These are phyloP conservation scores for Amblyjoppa proteus DNA, from an alignment of 2,888 invertebrate species.

Conservation along the genomic window DNA sequence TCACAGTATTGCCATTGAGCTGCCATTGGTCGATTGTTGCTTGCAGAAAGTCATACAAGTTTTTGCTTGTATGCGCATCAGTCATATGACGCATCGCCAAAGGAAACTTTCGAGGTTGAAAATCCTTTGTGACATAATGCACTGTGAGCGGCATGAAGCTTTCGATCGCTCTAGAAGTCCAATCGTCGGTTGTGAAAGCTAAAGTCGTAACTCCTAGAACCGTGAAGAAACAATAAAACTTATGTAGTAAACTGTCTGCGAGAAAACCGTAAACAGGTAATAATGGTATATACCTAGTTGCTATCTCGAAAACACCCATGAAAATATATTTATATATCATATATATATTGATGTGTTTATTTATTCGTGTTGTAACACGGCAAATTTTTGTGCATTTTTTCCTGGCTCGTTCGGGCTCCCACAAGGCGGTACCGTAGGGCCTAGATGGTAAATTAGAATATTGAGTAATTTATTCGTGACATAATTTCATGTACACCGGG, in stretches of 20 bases:
- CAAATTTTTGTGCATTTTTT: no score
- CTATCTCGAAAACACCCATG: no score
- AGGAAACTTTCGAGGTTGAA: slow-evolving; percentile 29
- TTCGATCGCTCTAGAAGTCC: slow-evolving; percentile 48
- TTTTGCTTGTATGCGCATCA: slow-evolving; percentile 15
- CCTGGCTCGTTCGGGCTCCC: no score
- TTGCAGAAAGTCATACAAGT: neutral
- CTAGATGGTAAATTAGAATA: no score
- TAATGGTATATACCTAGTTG: no score
- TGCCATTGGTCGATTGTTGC: slow-evolving; percentile 26
- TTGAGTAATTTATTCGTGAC: no score
- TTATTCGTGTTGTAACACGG: no score
- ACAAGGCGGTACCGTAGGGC: no score
- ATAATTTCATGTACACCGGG: no score
- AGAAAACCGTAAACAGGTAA: neutral
- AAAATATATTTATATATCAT: no score
- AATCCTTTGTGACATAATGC: slow-evolving; percentile 36
- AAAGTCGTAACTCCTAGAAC: slow-evolving; percentile 31
- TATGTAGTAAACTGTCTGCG: neutral
- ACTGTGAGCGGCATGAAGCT: slow-evolving; percentile 23
- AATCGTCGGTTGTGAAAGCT: slow-evolving; percentile 43
- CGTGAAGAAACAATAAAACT: neutral
- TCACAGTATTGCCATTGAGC: neutral
- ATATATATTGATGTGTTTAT: no score
- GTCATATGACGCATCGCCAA: slow-evolving; percentile 22